phyloP scores from a whole-genome alignment of 2,797 vertebrate species.

The Manis javanica region DNA sequence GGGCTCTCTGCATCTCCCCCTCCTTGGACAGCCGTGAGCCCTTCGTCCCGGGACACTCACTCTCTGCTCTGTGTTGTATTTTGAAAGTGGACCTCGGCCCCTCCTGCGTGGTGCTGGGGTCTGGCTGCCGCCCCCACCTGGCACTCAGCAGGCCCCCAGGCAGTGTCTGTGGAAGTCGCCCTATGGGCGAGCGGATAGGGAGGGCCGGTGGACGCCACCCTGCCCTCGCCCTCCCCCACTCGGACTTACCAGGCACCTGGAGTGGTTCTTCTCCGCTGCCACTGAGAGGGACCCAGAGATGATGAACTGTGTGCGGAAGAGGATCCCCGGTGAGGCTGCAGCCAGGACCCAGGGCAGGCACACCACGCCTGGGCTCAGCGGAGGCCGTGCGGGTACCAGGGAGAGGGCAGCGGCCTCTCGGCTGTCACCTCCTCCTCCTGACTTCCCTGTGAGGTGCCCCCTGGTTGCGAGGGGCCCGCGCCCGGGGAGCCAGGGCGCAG shows the following conservation, averaged over 20 bases:
- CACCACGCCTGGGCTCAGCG: not conserved
- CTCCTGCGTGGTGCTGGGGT: not conserved
- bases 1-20: not conserved
- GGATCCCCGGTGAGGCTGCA: not conserved
- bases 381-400: not conserved
- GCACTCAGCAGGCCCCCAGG: not conserved
- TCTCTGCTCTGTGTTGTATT: not conserved
- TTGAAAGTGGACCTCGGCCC: not conserved
- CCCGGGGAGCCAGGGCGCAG: not conserved
- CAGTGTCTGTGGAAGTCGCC: not conserved
- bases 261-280: conserved; percentile 82
- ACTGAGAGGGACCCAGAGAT: conserved; percentile 85
- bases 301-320: conserved; percentile 81
- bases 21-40: not conserved
- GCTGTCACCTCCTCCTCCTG: not conserved
- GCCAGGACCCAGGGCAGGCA: not conserved
- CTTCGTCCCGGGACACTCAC: not conserved
- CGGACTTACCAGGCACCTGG: conserved; percentile 82
- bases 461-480: not conserved
- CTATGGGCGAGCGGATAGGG: not conserved
- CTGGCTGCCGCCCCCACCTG: not conserved
- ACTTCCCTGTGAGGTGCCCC: not conserved
- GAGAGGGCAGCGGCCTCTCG: not conserved
- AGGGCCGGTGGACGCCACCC: not conserved
- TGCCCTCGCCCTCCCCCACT: rapidly evolving